A percentile compares a stretch with the other conserved stretches of the same genome.
Conservation (phyloP, 2,888 invertebrate species). For the Epinotia demarniana region DNA sequence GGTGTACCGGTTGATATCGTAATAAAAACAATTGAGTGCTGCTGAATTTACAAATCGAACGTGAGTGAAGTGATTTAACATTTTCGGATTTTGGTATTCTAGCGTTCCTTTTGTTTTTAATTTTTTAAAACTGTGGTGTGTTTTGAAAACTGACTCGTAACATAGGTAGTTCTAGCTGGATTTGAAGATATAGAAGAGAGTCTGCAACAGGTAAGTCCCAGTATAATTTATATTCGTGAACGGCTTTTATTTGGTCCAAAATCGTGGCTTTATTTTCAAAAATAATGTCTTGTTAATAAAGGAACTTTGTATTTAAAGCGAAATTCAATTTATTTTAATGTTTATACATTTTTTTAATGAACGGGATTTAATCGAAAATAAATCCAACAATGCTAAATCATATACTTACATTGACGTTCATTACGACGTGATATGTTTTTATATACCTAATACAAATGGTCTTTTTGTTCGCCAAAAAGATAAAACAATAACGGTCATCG, state of each 20-base stretch:
- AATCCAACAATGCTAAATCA: too few relatives aligned
- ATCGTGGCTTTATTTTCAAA: background rate
- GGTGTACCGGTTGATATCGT: constrained; percentile 7
- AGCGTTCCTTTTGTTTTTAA: background rate
- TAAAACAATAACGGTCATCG: too few relatives aligned
- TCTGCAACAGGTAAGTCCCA: background rate
- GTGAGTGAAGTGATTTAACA: constrained; percentile 24
- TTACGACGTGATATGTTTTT: too few relatives aligned
- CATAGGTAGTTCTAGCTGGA: background rate
- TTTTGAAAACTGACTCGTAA: background rate
- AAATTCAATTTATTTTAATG: too few relatives aligned
- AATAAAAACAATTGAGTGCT: constrained; percentile 2
- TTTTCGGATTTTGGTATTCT: background rate
- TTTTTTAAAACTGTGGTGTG: background rate
- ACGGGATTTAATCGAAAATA: too few relatives aligned
- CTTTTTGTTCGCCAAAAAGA: too few relatives aligned
- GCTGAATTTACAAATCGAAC: background rate
- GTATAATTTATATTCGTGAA: background rate
- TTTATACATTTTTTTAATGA: too few relatives aligned
- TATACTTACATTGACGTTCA: too few relatives aligned
- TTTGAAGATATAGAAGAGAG: background rate
- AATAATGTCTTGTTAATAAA: too few relatives aligned
- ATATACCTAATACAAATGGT: too few relatives aligned
- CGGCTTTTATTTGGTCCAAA: background rate
- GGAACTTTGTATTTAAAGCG: too few relatives aligned